Evolutionary conservation across 2,113 vertebrate genomes (phyloP).

Genomic region (Psophia crepitans): DNA sequence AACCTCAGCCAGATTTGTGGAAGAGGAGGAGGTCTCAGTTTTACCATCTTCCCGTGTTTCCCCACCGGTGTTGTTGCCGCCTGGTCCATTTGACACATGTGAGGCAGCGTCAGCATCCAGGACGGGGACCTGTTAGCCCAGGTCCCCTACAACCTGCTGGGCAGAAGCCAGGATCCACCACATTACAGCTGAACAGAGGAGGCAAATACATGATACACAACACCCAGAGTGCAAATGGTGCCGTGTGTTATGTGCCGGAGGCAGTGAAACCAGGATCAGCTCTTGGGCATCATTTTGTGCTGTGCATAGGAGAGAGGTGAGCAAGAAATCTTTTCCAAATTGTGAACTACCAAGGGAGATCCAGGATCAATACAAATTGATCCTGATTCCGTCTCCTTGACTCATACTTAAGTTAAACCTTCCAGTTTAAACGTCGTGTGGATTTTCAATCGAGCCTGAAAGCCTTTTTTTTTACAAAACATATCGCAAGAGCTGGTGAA

Average conservation of each 20-base stretch:
- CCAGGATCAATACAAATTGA: background rate
- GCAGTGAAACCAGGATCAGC: background rate
- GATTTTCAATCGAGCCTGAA: background rate
- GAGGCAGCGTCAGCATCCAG: background rate
- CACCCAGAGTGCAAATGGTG: background rate
- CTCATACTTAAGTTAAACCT: background rate
- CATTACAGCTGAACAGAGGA: background rate
- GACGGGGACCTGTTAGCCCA: background rate
- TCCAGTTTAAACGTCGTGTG: background rate
- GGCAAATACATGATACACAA: rapidly evolving
- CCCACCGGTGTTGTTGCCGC: background rate
- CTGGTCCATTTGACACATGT: rapidly evolving
- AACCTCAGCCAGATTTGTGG: background rate
- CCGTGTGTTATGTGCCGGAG: background rate
- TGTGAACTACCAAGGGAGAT: background rate
- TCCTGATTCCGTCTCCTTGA: background rate
- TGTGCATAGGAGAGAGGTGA: background rate
- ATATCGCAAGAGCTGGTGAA: background rate
- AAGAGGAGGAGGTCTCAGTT: background rate
- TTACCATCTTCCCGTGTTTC: background rate
- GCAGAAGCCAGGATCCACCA: background rate
- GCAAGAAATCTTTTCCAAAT: background rate
- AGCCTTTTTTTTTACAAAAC: background rate
- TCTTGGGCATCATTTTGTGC: background rate
- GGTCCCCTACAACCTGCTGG: background rate